Conservation (phyloP, 2,797 vertebrate genomes). For the Pseudochaenichthys georgianus region DNA sequence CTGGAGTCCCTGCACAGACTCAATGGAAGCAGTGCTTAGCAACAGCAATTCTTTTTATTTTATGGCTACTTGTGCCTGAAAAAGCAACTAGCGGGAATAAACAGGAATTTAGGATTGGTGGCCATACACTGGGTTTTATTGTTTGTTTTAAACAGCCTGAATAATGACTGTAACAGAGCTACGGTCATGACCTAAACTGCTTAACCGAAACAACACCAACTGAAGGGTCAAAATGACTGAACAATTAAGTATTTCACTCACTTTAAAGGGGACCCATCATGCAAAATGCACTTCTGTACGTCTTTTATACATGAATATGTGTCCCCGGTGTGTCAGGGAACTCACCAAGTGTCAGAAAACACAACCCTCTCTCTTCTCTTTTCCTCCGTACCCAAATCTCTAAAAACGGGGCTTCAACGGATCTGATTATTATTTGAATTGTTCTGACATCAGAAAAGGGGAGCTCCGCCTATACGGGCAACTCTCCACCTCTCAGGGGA, state of each 20-base stretch:
- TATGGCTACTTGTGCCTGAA: neutral
- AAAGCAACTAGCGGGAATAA: neutral
- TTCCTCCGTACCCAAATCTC: no score
- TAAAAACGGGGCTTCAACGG: no score
- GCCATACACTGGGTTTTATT: neutral
- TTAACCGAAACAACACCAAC: neutral
- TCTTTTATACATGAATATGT: no score
- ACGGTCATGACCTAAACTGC: neutral
- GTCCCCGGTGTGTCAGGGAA: no score
- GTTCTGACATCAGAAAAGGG: no score
- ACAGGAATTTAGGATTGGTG: neutral
- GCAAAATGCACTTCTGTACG: no score
- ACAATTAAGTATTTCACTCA: neutral
- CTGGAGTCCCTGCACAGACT: neutral
- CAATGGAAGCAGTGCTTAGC: neutral
- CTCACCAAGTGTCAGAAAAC: no score
- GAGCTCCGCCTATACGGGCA: no score
- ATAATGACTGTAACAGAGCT: neutral
- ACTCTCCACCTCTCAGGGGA: no score
- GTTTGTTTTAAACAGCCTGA: constrained; percentile 9
- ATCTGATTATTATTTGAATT: no score
- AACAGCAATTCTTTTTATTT: neutral
- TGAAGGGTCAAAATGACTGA: neutral
- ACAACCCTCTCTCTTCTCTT: no score
- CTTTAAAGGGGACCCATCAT: neutral